Evolutionary conservation across 2,888 invertebrate species (phyloP).

Genomic region (Melinaea marsaeus): DNA sequence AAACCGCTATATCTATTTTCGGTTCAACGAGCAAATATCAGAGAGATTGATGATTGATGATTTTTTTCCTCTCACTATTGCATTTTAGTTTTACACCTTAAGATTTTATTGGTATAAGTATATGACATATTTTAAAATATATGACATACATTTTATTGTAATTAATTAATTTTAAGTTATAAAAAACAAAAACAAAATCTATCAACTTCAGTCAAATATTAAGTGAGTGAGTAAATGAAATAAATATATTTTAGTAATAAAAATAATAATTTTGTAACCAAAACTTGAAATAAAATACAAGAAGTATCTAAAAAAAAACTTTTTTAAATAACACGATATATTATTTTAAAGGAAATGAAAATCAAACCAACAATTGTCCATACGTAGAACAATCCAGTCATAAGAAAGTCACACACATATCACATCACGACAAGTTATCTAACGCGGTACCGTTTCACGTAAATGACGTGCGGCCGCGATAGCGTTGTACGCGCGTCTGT

Average conservation of each 20-base stretch:
- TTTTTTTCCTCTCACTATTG: not conserved
- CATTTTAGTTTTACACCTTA: not conserved
- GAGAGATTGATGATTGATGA: not conserved
- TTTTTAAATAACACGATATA: too few species aligned
- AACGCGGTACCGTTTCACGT: constrained; percentile 18
- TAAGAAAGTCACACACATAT: constrained; percentile 1
- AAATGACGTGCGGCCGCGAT: constrained; percentile 58
- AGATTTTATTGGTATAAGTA: not conserved
- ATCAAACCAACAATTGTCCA: not conserved
- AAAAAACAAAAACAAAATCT: too few species aligned
- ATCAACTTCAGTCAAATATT: too few species aligned
- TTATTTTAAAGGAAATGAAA: not conserved
- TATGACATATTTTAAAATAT: not conserved
- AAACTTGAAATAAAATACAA: not conserved
- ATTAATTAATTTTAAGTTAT: too few species aligned
- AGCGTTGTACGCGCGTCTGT: constrained; percentile 66
- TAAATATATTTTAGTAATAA: too few species aligned
- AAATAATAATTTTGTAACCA: too few species aligned
- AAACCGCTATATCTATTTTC: constrained; percentile 6
- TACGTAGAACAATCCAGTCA: not conserved
- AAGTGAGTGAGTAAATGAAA: too few species aligned
- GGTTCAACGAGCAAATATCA: constrained; percentile 2
- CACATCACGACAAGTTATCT: constrained; percentile 5
- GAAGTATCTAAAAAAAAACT: not conserved
- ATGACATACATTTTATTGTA: too few species aligned